These are phyloP conservation scores for Lytechinus pictus DNA, from an alignment of 35 echinoderm and acorn worm species.

Conservation along the genomic window DNA sequence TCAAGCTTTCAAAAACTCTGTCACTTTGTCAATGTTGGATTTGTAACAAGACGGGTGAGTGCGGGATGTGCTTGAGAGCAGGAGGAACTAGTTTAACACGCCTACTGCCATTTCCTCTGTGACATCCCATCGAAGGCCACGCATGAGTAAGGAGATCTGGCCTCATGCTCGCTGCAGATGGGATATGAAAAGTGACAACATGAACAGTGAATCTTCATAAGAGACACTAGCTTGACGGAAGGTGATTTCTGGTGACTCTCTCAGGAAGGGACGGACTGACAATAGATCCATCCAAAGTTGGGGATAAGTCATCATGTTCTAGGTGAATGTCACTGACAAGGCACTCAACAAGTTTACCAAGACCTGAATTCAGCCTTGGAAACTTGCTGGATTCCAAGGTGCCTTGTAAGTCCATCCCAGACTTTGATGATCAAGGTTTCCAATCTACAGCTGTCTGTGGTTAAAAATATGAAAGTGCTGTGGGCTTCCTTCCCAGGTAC, in stretches of 20 bases:
- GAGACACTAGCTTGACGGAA: background rate
- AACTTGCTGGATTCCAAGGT: background rate
- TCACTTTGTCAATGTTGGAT: background rate
- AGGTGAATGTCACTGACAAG: background rate
- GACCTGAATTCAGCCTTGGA: background rate
- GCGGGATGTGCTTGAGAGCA: background rate
- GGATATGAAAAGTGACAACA: slow-evolving; percentile 18
- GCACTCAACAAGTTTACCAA: background rate
- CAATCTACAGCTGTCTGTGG: too few species aligned
- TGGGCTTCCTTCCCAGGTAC: too few species aligned
- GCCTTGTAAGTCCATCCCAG: too few species aligned
- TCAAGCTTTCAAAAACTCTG: background rate
- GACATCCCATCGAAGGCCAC: background rate
- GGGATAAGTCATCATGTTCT: background rate
- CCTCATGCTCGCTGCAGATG: background rate
- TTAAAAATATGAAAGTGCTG: too few species aligned
- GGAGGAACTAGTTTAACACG: slow-evolving; percentile 9
- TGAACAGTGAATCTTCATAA: background rate
- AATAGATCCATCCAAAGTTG: background rate
- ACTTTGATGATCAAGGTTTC: too few species aligned
- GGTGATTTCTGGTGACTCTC: background rate
- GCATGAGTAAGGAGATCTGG: slow-evolving; percentile 8
- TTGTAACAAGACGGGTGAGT: background rate
- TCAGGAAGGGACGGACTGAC: background rate
- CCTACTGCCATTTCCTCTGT: slow-evolving; percentile 1